A percentile compares a stretch with the other conserved stretches of the same genome.
Evolutionary conservation across 2,113 vertebrate genomes (phyloP).

Genomic region (Orientallactaga bullata): DNA sequence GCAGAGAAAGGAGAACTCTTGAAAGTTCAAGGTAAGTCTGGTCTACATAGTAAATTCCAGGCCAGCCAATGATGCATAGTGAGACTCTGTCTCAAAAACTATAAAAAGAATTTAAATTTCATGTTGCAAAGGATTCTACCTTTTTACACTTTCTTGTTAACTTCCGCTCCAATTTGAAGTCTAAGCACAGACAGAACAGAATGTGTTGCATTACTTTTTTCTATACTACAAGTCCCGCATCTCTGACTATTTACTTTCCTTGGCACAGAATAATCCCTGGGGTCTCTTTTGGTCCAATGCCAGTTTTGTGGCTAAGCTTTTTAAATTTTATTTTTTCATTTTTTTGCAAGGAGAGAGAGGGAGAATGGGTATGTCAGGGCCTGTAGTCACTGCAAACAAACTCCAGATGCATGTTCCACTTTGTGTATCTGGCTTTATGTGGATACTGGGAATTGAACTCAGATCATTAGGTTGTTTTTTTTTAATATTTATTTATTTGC

Average conservation of each 20-base stretch:
- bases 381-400: no score
- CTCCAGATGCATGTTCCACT: no score
- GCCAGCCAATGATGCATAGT: not conserved
- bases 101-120: not conserved
- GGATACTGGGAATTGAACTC: no score
- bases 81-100: not conserved
- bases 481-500: no score
- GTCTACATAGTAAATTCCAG: not conserved
- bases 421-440: no score
- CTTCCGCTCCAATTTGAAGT: not conserved
- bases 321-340: no score
- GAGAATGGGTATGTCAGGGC: no score
- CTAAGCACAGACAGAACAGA: not conserved
- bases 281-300: not conserved
- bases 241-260: not conserved
- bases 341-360: no score
- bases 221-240: not conserved
- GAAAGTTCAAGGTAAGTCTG: not conserved
- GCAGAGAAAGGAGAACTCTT: not conserved
- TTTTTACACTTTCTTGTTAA: not conserved
- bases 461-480: no score
- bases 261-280: not conserved
- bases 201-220: not conserved
- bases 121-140: not conserved
- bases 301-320: conserved; percentile 23